Conservation (phyloP, 64 coral and sea anemone genomes). For the Montipora capricornis region DNA sequence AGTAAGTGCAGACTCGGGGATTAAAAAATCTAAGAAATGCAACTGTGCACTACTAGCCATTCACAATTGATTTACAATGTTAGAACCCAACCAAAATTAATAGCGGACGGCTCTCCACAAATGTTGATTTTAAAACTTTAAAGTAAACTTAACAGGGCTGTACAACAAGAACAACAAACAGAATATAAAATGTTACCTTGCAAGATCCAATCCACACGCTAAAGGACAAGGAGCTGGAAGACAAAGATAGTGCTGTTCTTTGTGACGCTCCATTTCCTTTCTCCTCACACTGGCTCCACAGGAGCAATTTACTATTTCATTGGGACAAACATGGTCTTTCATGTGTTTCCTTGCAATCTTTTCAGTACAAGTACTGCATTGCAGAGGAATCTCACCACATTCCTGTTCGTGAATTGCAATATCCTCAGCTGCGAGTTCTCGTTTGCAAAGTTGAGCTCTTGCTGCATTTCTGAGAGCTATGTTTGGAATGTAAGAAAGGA, state of each 20-base stretch:
- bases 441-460: not conserved
- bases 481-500: not conserved
- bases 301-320: not conserved
- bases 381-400: constrained; percentile 15
- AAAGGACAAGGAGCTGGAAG: not conserved
- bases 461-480: constrained; percentile 21
- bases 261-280: not conserved
- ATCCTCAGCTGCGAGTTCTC: not conserved
- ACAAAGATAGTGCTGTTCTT: not conserved
- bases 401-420: not conserved
- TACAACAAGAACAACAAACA: too few relatives aligned
- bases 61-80: too few relatives aligned
- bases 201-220: not conserved
- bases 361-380: not conserved
- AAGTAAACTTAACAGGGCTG: too few relatives aligned
- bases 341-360: too few relatives aligned
- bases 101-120: too few relatives aligned
- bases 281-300: not conserved
- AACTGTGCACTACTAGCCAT: too few relatives aligned
- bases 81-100: too few relatives aligned
- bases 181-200: not conserved
- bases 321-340: not conserved
- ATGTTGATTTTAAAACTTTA: too few relatives aligned
- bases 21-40: too few relatives aligned
- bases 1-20: too few relatives aligned